phyloP scores from a whole-genome alignment of 1,140 invertebrate species.

The Saccostrea glomerata region DNA sequence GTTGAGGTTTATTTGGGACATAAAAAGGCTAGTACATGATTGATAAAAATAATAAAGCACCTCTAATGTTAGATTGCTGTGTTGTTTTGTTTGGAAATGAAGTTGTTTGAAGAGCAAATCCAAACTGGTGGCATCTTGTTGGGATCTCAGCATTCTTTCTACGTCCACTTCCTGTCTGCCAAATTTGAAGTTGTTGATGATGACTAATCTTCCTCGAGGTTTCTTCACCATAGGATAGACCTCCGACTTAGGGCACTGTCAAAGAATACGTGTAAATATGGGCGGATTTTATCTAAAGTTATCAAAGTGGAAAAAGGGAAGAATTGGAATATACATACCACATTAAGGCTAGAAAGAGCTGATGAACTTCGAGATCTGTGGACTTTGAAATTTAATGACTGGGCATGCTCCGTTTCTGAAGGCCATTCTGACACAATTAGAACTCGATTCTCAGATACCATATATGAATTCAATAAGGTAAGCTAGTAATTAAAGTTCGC shows the following conservation, averaged over 20 bases:
- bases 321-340: background rate
- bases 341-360: background rate
- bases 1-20: no score
- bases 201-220: conserved; percentile 18
- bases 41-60: background rate
- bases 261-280: background rate
- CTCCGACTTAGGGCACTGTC: background rate
- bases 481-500: no score
- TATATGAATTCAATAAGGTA: background rate
- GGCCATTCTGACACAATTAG: conserved; percentile 6
- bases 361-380: background rate
- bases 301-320: background rate
- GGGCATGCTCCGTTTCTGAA: background rate
- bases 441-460: background rate
- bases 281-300: background rate
- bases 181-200: conserved; percentile 42
- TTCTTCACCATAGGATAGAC: background rate
- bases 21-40: no score
- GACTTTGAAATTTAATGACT: background rate
- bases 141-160: background rate
- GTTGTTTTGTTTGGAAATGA: conserved; percentile 17
- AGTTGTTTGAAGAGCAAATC: conserved; percentile 42
- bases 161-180: background rate
- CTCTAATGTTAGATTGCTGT: conserved; percentile 30
- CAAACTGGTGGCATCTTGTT: conserved; percentile 42